Evolutionary conservation across 2,797 vertebrate genomes (phyloP), one percentile per base, ranked within the genome.

Genomic region (Jordanella pulchra): DNA sequence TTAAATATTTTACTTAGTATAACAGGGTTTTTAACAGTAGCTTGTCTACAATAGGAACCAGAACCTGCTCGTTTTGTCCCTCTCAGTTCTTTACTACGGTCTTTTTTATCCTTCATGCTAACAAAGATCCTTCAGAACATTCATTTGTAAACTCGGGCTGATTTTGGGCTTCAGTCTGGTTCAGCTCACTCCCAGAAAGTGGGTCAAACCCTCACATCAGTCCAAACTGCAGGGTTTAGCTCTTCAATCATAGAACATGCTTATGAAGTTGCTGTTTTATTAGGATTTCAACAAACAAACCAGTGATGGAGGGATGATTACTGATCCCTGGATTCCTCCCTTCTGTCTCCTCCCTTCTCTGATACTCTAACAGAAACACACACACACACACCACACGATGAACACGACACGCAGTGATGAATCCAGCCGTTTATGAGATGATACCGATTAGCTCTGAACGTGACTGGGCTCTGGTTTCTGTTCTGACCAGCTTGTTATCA

Each of bases 331-430:
- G 92, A 91, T 72, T 79, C 89, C 88, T 82, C 78, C 90, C 63
- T 69, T 91, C 69, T 92, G 87, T 76, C 81, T 88, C 75, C 82
- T 89, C 58, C 89, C 90, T 69, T 91, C 90, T 87, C 87, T 89
- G 89, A 91, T 76, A 83, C 82, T 90, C 92, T 93, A 75, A 89
- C 78, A 77, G 75, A 91, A 84, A 92, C 79, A 93, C 80, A 88
- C 78, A 89, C 75, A 81, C 47, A 70, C 48, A 78, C 9, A 44
- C 27, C 35, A 83, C 1, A 68, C 70, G 73, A 21, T 80, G 35
- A 72, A 69, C 64, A 83, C 69, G 69, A 39, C 58, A 39, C 60
- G 32, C 65, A 51, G 42, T 63, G 27, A 78, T 70, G 81, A 54
- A 73, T 75, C n/a, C 42, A 81, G 58, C 28, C 23, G 67, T 53